A percentile compares a stretch with the other conserved stretches of the same genome.
Evolutionary conservation across 2,113 vertebrate species (phyloP).

Genomic region (Struthio camelus): DNA sequence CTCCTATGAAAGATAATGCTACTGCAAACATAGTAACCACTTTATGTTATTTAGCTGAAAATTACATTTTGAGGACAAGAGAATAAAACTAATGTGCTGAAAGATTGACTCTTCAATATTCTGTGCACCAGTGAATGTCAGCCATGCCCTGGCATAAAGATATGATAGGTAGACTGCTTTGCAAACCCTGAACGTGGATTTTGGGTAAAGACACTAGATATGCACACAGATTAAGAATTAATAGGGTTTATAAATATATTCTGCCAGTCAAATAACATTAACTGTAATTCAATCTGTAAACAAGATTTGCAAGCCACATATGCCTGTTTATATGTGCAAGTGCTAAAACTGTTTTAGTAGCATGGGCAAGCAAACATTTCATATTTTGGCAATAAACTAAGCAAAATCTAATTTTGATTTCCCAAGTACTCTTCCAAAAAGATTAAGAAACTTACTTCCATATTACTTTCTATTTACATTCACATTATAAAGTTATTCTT

Average conservation of each 20-base stretch:
- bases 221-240: not conserved
- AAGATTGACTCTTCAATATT: not conserved
- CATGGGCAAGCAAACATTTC: not conserved
- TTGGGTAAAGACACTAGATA: not conserved
- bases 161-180: rapidly evolving
- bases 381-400: not conserved
- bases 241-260: conserved; percentile 3
- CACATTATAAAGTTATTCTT: not conserved
- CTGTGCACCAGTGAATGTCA: not conserved
- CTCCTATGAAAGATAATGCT: not conserved
- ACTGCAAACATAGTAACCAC: not conserved
- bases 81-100: not conserved
- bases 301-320: not conserved
- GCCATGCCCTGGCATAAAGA: not conserved
- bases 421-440: not conserved
- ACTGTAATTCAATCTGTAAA: not conserved
- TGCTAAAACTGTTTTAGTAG: not conserved
- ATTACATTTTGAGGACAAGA: not conserved
- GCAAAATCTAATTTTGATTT: not conserved
- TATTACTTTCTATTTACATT: conserved; percentile 20
- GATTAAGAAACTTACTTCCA: not conserved
- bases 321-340: not conserved
- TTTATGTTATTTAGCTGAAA: conserved; percentile 1
- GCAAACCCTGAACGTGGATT: not conserved
- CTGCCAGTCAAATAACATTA: not conserved